Evolutionary conservation across 2,113 vertebrate species (phyloP).

Genomic region (Channa argus): DNA sequence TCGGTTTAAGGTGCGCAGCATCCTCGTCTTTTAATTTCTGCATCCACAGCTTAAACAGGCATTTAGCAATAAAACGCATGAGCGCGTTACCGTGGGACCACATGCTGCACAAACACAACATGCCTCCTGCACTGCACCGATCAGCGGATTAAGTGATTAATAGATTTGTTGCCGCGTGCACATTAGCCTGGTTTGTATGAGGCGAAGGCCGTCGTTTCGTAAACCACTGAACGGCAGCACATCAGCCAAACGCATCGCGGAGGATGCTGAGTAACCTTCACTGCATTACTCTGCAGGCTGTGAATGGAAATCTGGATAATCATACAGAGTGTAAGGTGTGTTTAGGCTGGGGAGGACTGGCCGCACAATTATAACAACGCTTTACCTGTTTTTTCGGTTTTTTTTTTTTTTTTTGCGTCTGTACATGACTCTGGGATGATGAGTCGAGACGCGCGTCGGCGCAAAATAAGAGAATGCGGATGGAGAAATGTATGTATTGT

Average conservation of each 20-base stretch:
- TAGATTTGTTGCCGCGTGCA: constrained; percentile 55
- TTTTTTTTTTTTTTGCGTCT: background rate
- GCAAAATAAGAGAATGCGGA: background rate
- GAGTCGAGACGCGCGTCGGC: background rate
- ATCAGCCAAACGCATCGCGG: constrained; percentile 3
- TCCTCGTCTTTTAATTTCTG: background rate
- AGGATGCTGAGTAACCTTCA: constrained; percentile 47
- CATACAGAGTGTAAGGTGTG: too few relatives aligned
- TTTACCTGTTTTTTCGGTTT: background rate
- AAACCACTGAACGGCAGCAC: constrained; percentile 34
- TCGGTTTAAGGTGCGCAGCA: constrained; percentile 39
- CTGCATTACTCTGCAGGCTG: background rate
- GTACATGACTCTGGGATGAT: constrained; percentile 23
- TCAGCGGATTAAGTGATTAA: constrained; percentile 62
- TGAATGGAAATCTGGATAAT: too few relatives aligned
- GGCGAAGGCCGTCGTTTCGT: constrained; percentile 46
- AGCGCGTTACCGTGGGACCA: background rate
- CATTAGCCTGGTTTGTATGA: constrained; percentile 57
- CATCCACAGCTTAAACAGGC: background rate
- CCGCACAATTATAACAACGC: background rate
- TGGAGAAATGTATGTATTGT: background rate
- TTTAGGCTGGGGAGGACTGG: background rate
- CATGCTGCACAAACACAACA: constrained; percentile 5
- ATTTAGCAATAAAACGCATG: background rate
- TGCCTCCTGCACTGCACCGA: constrained; percentile 4